Percentiles rank a stretch among this genome's conserved stretches.
These are phyloP conservation scores for Bradynema listronoti DNA, from an alignment of 1,140 invertebrate species.

Conservation along the genomic window DNA sequence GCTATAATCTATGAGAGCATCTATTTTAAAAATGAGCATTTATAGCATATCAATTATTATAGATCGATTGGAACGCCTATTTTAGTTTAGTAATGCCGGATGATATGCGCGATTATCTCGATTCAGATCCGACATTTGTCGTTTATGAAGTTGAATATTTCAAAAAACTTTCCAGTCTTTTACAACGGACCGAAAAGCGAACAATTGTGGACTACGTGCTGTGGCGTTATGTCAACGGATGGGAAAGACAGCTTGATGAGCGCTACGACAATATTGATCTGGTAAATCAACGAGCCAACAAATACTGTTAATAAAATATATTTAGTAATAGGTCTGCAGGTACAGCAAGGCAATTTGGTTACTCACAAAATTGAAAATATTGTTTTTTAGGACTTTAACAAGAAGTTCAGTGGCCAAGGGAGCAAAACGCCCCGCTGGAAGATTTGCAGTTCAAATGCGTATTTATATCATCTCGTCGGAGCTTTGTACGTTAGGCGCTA, in stretches of 20 bases:
- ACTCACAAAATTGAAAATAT: neutral
- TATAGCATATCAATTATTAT: too few relatives aligned
- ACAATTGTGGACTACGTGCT: conserved; percentile 42
- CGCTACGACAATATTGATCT: conserved; percentile 46
- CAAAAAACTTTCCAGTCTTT: conserved; percentile 20
- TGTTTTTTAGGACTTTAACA: conserved; percentile 29
- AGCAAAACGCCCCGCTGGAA: conserved; percentile 47
- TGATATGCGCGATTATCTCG: conserved; percentile 41
- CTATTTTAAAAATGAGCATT: neutral
- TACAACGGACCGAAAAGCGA: conserved; percentile 30
- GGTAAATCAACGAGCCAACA: too few relatives aligned
- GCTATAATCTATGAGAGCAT: too few relatives aligned
- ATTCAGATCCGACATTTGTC: conserved; percentile 39
- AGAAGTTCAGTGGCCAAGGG: conserved; percentile 40
- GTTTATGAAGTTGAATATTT: conserved; percentile 38
- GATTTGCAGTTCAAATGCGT: conserved; percentile 28
- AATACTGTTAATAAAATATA: too few relatives aligned
- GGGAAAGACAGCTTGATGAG: conserved; percentile 42
- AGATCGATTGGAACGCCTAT: conserved; percentile 43
- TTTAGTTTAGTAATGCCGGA: conserved; percentile 37
- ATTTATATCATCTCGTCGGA: conserved; percentile 33
- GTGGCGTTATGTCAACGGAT: conserved; percentile 40
- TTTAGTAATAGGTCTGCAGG: neutral
- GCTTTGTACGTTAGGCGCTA: conserved; percentile 46
- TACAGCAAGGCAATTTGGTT: neutral